Evolutionary conservation across 1,140 invertebrate genomes (phyloP).

Genomic region (Hylaeus anthracinus): DNA sequence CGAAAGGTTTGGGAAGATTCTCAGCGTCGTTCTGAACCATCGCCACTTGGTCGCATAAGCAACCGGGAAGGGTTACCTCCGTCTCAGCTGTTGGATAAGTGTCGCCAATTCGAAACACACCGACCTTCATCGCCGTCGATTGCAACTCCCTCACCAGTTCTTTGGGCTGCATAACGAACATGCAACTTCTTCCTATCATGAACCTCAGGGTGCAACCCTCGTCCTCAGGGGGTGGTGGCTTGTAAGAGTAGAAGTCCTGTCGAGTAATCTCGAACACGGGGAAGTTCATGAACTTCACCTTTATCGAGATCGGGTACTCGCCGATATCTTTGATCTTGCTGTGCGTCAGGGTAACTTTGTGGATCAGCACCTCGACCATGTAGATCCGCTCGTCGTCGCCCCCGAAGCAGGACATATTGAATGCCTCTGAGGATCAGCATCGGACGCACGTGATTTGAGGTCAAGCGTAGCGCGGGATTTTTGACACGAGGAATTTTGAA

Average conservation of each 20-base stretch:
- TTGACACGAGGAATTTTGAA: slow-evolving; percentile 30
- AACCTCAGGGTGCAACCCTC: slow-evolving; percentile 64
- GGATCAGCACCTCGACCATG: slow-evolving; percentile 71
- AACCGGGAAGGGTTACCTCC: slow-evolving; percentile 70
- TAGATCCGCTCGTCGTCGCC: slow-evolving; percentile 72
- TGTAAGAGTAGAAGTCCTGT: slow-evolving; percentile 68
- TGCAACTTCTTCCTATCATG: slow-evolving; percentile 69
- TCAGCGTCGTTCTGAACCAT: slow-evolving; percentile 73
- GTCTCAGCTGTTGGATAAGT: slow-evolving; percentile 75
- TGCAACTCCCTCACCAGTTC: slow-evolving; percentile 70
- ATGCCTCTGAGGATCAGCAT: neutral
- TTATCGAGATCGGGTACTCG: slow-evolving; percentile 66
- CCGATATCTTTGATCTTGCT: slow-evolving; percentile 70
- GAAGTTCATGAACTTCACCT: slow-evolving; percentile 76
- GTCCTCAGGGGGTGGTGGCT: slow-evolving; percentile 33
- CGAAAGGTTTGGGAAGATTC: slow-evolving; percentile 71
- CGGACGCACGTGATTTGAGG: too few relatives aligned
- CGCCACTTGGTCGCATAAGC: slow-evolving; percentile 75
- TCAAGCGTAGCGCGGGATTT: neutral
- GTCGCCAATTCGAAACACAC: slow-evolving; percentile 73
- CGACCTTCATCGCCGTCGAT: slow-evolving; percentile 64
- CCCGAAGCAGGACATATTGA: slow-evolving; percentile 75
- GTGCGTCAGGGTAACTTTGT: slow-evolving; percentile 68
- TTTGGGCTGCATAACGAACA: slow-evolving; percentile 72
- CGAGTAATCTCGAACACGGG: slow-evolving; percentile 73